Base-by-base conservation (phyloP, 2,797 vertebrate species). In the Numenius phaeopus region DNA sequence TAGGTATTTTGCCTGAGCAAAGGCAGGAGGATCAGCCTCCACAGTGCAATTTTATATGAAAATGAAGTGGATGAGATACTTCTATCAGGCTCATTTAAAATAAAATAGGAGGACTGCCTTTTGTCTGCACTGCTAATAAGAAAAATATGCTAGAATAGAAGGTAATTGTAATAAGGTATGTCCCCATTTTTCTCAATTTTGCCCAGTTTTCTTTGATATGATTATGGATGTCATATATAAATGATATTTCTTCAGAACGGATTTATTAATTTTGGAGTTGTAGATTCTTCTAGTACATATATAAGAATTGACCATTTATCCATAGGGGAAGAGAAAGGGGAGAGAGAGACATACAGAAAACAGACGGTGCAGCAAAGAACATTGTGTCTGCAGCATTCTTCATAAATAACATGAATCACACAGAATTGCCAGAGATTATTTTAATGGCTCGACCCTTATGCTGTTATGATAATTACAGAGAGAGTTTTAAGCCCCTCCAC, bases 381-480 rank as follows among this genome's bases (percentile, higher is more conserved):
- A 89, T 89, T 83, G 78, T 82, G 77, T 44, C 91, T 77, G 79
- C 69, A 49, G 89, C 49, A 26, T 83, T 89, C 91, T 96, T 87
- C 90, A 94, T 89, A 95, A 98, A 97, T 96, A 97, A 95, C 80
- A 89, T 3, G 23, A 96, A 97, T 96, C 94, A 96, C 94, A 89
- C 81, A 80, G 92, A 98, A 98, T 97, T 97, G 97, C 86, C 89
- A 96, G 91, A 97, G 96, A 98, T 98, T 97, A 97, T 98, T 98
- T 97, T 97, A 98, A 98, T 97, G 97, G 93, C 95, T 93, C 2
- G 0, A 97, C 83, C 84, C 95, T 96, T 94, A 95, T 96, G 95
- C 94, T 97, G 92, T 97, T 96, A 94, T 32, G 90, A 83, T 98
- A 98, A 97, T 98, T 98, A 98, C 90, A 96, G 91, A 80, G 75